Conservation (phyloP, 2,113 vertebrate genomes). For the Psammodynastes pulverulentus region DNA sequence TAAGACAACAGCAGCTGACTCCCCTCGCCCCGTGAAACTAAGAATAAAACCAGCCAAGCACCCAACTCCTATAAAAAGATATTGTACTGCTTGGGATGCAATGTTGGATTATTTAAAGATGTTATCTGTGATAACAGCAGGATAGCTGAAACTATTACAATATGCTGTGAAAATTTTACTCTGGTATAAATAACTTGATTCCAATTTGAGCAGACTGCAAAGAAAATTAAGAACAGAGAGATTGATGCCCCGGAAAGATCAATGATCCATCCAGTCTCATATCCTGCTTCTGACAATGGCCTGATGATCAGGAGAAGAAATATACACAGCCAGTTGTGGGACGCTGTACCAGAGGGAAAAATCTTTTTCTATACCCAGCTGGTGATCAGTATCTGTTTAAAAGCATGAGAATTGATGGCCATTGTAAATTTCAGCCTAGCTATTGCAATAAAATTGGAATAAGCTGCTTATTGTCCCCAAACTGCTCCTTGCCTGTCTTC, state of each 20-base stretch:
- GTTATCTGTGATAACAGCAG: conserved; percentile 43
- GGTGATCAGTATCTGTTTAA: conserved; percentile 59
- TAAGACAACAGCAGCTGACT: conserved; percentile 27
- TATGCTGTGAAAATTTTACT: conserved; percentile 56
- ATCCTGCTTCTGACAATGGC: conserved; percentile 52
- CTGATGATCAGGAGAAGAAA: conserved; percentile 59
- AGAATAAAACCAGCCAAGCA: conserved; percentile 51
- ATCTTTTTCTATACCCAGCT: conserved; percentile 53
- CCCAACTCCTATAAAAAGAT: conserved; percentile 38
- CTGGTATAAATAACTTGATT: conserved; percentile 63
- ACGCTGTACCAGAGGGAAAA: conserved; percentile 50
- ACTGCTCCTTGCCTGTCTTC: conserved; percentile 59
- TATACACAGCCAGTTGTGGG: conserved; percentile 39
- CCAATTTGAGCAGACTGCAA: conserved; percentile 54
- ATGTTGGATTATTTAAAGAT: conserved; percentile 42
- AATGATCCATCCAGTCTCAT: conserved; percentile 43
- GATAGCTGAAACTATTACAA: conserved; percentile 61
- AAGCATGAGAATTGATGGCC: conserved; percentile 58
- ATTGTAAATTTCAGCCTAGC: conserved; percentile 60
- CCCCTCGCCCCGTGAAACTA: conserved; percentile 4
- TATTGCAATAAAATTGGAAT: conserved; percentile 56
- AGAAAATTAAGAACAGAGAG: conserved; percentile 48
- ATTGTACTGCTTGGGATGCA: conserved; percentile 40
- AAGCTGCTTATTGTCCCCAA: conserved; percentile 53
- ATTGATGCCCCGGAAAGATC: conserved; percentile 45